Evolutionary conservation across 2,888 invertebrate genomes (phyloP).

Genomic region (Drosophila crucigera): DNA sequence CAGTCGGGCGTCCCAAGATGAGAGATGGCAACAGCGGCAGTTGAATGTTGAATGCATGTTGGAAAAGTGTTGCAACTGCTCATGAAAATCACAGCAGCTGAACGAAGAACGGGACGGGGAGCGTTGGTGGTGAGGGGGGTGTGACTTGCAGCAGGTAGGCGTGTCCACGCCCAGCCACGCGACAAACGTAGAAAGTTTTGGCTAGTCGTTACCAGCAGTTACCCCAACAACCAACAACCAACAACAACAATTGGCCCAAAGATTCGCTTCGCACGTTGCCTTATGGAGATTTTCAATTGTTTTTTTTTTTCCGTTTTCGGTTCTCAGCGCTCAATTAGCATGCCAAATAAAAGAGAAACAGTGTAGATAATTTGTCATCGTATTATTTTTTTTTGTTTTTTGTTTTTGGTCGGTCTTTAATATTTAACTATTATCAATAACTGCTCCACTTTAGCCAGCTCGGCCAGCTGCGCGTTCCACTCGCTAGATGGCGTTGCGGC

Average conservation of each 20-base stretch:
- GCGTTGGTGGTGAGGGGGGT: background rate
- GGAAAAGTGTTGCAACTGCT: conserved; percentile 61
- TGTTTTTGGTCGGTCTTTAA: conserved; percentile 9
- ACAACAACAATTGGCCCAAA: conserved; percentile 45
- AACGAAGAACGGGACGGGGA: background rate
- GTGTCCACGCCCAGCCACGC: conserved; percentile 65
- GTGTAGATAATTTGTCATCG: conserved; percentile 70
- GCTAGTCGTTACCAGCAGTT: conserved; percentile 38
- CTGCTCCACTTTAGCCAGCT: conserved; percentile 77
- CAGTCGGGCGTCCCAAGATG: conserved; percentile 33
- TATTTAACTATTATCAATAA: conserved; percentile 9
- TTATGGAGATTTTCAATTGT: conserved; percentile 67
- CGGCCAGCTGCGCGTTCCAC: conserved; percentile 93
- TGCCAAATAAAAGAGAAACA: conserved; percentile 58
- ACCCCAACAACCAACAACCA: conserved; percentile 13
- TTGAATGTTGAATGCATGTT: conserved; percentile 50
- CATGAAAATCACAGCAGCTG: conserved; percentile 54
- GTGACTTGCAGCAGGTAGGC: conserved; percentile 27
- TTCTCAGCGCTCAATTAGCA: conserved; percentile 77
- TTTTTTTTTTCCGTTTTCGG: conserved; percentile 61
- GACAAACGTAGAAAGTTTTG: conserved; percentile 79
- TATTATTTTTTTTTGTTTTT: conserved; percentile 30
- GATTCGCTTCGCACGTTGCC: conserved; percentile 66
- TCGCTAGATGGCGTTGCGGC: conserved; percentile 86
- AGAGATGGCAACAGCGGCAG: conserved; percentile 52